Conservation (phyloP, 2,888 invertebrate genomes). For the Masnerella sp. region DNA sequence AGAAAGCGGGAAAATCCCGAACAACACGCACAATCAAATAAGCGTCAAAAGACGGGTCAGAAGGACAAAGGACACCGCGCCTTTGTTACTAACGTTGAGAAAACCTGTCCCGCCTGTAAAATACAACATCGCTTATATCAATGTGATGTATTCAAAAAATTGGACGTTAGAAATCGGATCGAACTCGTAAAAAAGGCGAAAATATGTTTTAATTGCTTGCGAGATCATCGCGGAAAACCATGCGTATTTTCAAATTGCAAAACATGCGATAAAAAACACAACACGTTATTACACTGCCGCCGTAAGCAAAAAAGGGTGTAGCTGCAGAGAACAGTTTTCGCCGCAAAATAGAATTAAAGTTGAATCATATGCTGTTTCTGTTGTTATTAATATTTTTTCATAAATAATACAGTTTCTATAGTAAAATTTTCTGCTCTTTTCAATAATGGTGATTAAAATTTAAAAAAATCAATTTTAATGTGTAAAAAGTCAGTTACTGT, state of each 20-base stretch:
- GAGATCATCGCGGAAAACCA: constrained; percentile 24
- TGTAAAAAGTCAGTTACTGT: no score
- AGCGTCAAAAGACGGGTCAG: neutral
- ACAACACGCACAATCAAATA: neutral
- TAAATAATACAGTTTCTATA: no score
- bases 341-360: no score
- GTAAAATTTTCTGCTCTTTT: no score
- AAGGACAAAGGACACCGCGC: no score
- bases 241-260: constrained; percentile 14
- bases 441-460: no score
- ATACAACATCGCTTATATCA: neutral
- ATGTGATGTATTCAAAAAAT: neutral
- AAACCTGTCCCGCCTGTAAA: neutral
- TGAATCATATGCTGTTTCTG: no score
- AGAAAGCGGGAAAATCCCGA: neutral
- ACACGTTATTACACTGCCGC: constrained; percentile 7
- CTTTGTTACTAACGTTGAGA: neutral
- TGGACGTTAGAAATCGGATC: constrained; percentile 5
- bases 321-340: no score
- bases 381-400: no score
- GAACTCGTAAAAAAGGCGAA: constrained; percentile 3
- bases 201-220: constrained; percentile 22
- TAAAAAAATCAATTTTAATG: no score
- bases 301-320: no score
- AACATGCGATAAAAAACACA: constrained; percentile 1